Evolutionary conservation across 2,888 invertebrate genomes (phyloP), one percentile per base, ranked within the genome.

Genomic region (Branchipolynoe longqiensis): DNA sequence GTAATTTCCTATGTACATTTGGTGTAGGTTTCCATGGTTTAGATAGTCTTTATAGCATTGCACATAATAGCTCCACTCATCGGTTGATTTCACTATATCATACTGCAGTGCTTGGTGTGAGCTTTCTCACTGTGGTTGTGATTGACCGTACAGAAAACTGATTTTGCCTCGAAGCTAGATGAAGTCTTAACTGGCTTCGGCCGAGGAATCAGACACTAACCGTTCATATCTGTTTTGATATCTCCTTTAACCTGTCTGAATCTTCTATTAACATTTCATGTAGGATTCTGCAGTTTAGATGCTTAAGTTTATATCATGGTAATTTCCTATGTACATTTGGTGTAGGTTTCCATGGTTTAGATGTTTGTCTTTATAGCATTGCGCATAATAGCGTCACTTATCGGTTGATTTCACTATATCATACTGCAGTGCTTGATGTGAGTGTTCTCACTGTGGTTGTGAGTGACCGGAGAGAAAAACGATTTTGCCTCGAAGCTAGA

Each of bases 401-500:
- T n/a, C n/a, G n/a, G n/a, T n/a, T n/a, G n/a, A n/a, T n/a, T n/a
- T n/a, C n/a, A n/a, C n/a, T n/a, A n/a, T 62, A n/a, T 31, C n/a
- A 25, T 33, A 0, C 33, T 64, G 18, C 31, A 64, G 31, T 25
- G 64, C 2, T 22, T n/a, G 83, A 28, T 22, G 38, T n/a, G 18
- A 48, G 48, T 48, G 8, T 48, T 48, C 8, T 12, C 48, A 48
- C 48, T 48, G 48, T 48, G 48, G 48, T 18, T 12, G 48, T 48
- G 48, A 0, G 82, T 87, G 89, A 90, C 90, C 89, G 84, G 89
- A 48, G 89, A 84, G 74, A 89, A 88, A 86, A 56, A 82, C 90
- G 91, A 88, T 88, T 90, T 91, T 89, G 92, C 92, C 91, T 88
- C 89, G 89, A 89, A 89, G 86, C 88, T 86, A 85, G 56, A 83